These are phyloP conservation scores for Hystrix brachyura DNA, from an alignment of 2,113 vertebrate species.

Conservation along the genomic window DNA sequence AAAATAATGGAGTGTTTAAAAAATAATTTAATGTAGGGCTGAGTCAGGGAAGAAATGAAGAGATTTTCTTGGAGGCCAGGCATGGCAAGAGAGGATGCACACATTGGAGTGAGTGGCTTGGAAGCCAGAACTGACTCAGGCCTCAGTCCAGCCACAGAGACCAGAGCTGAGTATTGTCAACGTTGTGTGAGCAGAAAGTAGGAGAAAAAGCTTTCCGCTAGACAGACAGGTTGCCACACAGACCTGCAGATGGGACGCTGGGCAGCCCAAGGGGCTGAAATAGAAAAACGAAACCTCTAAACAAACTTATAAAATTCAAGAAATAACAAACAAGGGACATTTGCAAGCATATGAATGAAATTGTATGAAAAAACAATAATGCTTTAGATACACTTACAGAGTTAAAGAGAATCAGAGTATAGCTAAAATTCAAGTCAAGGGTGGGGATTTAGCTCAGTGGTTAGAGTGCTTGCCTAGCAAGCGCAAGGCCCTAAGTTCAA, in stretches of 20 bases:
- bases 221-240: neutral
- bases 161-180: neutral
- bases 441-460: too few relatives aligned
- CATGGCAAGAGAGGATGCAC: neutral
- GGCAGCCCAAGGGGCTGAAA: neutral
- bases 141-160: neutral
- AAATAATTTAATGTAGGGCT: neutral
- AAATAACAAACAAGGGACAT: neutral
- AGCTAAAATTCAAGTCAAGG: neutral
- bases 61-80: neutral
- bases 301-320: neutral
- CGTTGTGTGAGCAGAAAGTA: neutral
- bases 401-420: neutral
- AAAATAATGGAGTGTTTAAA: neutral
- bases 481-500: too few relatives aligned
- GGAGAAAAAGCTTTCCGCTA: neutral
- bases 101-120: neutral
- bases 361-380: neutral
- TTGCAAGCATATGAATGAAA: neutral
- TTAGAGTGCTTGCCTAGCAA: too few relatives aligned
- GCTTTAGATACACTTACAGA: neutral
- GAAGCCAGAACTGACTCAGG: neutral
- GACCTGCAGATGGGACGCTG: neutral
- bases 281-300: neutral
- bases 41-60: neutral